Conservation (phyloP, 2,113 vertebrate genomes). For the Alces alces region DNA sequence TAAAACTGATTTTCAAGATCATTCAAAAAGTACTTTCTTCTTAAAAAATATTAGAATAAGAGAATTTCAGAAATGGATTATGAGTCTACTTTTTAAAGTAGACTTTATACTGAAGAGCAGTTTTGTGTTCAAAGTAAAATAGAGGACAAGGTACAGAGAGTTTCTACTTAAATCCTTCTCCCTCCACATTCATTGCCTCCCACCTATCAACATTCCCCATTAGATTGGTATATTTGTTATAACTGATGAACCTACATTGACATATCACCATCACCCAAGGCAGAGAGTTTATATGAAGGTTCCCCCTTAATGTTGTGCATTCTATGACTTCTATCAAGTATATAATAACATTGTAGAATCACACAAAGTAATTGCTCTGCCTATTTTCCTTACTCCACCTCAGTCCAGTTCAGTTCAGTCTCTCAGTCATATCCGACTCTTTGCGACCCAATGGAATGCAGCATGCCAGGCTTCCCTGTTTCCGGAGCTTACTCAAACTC, state of each 20-base stretch:
- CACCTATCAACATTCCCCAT: fast-evolving
- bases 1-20: background rate
- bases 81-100: background rate
- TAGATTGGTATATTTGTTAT: background rate
- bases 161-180: background rate
- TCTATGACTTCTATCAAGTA: background rate
- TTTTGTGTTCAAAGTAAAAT: background rate
- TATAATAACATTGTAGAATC: background rate
- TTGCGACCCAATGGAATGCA: no score
- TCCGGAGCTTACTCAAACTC: no score
- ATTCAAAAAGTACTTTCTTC: background rate
- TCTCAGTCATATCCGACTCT: no score
- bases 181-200: no score
- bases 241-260: background rate
- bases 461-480: no score
- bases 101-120: background rate
- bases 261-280: no score
- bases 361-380: background rate
- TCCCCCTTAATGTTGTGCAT: background rate
- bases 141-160: background rate
- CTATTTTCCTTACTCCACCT: background rate
- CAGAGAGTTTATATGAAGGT: background rate
- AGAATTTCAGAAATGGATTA: background rate
- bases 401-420: background rate
- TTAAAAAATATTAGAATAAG: background rate